Evolutionary conservation across 1,140 invertebrate genomes (phyloP).

Genomic region (Thereuonema tuberculata): DNA sequence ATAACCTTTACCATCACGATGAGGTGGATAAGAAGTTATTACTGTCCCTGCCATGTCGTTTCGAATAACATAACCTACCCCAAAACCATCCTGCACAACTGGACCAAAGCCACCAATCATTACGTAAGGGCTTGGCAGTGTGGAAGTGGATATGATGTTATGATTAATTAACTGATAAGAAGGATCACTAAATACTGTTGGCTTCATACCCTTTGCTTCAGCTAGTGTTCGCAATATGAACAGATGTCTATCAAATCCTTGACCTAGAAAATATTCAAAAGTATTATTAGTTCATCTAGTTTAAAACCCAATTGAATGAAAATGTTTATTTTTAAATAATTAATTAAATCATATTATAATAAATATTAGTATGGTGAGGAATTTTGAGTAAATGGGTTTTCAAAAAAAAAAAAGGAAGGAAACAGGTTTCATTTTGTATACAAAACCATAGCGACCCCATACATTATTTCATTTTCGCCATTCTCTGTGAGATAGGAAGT

Average conservation of each 20-base stretch:
- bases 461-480: too few relatives aligned
- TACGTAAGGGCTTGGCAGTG: conserved; percentile 74
- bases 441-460: too few relatives aligned
- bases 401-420: too few relatives aligned
- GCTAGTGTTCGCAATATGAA: conserved; percentile 63
- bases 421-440: too few relatives aligned
- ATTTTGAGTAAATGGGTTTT: too few relatives aligned
- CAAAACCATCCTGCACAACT: conserved; percentile 76
- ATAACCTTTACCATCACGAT: conserved; percentile 53
- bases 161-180: conserved; percentile 71
- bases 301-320: conserved; percentile 11
- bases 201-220: conserved; percentile 38
- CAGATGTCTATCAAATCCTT: conserved; percentile 93
- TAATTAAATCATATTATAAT: background rate
- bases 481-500: too few relatives aligned
- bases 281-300: background rate
- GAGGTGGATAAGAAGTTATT: conserved; percentile 57
- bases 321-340: background rate
- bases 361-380: too few relatives aligned
- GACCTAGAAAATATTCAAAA: conserved; percentile 37
- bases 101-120: conserved; percentile 85
- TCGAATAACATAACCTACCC: conserved; percentile 67
- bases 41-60: conserved; percentile 59
- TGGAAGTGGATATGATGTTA: conserved; percentile 90
- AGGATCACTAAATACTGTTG: conserved; percentile 60